Evolutionary conservation across 2,888 invertebrate genomes (phyloP).

Genomic region (Crossocerus cetratus): DNA sequence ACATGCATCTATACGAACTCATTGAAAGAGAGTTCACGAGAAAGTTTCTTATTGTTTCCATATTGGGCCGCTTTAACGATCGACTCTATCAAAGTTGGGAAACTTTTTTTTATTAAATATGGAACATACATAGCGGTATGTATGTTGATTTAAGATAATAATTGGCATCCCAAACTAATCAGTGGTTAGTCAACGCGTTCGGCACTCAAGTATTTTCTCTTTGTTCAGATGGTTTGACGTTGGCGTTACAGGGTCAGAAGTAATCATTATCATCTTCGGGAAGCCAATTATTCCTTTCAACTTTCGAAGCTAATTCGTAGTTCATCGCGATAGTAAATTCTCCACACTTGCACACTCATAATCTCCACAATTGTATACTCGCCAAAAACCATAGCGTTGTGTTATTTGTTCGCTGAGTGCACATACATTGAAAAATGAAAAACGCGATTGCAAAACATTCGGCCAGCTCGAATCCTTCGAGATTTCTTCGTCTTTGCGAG

Average conservation of each 20-base stretch:
- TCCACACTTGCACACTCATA: background rate
- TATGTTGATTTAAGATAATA: slow-evolving; percentile 38
- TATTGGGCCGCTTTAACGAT: no score
- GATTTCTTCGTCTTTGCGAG: no score
- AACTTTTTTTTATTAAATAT: no score
- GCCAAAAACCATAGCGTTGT: no score
- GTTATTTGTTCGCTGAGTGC: no score
- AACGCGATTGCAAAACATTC: no score
- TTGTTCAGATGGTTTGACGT: slow-evolving; percentile 7
- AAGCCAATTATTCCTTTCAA: slow-evolving; percentile 13
- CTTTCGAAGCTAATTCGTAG: slow-evolving; percentile 24
- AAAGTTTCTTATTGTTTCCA: no score
- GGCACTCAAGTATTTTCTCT: slow-evolving; percentile 11
- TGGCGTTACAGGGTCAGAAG: slow-evolving; percentile 16
- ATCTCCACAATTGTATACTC: background rate
- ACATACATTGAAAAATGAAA: no score
- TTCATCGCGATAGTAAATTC: slow-evolving; percentile 1
- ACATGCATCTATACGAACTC: no score
- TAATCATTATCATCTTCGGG: slow-evolving; percentile 21
- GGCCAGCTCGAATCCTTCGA: no score
- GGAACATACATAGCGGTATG: slow-evolving; percentile 3
- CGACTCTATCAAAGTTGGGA: no score
- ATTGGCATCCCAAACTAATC: slow-evolving; percentile 33
- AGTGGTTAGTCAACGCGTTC: slow-evolving; percentile 21
- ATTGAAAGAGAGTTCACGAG: no score